Base-by-base conservation (phyloP, 1,140 invertebrate genomes). In the Heliconius hermathena region DNA sequence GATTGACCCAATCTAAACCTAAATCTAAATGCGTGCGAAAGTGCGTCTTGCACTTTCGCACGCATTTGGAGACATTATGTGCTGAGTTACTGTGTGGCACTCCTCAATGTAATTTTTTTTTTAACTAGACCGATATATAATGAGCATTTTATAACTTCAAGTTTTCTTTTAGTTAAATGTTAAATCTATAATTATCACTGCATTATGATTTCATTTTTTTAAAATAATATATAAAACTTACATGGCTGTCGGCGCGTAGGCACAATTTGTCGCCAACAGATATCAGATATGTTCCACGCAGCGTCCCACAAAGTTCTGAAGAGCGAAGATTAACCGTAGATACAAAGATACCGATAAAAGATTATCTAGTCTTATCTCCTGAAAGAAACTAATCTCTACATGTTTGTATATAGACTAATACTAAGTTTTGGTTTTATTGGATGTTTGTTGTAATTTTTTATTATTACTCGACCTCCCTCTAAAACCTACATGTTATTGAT, bases 171-270 rank as follows among this genome's bases (percentile, higher is more conserved):
- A 52, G 18, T 52, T 52, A 5, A 52, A 16, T 0, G 4, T 52
- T 20, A 3, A 6, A 52, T 52, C 18, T 6, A 52, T 5, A 20
- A 52, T 52, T 2, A 20, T 52, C 18, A 52, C 49, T 52, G 16
- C 8, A 46, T 16, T 16, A 16, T 46, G 13, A 46, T 46, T 13
- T 46, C 3, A 72, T 41, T 13, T 72, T 1, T 46, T 3, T 6
- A 49, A 49, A 46, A n/a, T 38, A 20, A 72, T 72, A 72, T 20
- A 38, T 2, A 29, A 18, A 29, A 81, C 87, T 88, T 84, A 88
- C 85, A 88, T 87, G 76, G 82, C 84, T 85, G 82, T 72, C 78
- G 70, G 71, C 81, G 77, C 54, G 70, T 72, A 81, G 77, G 77
- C 77, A 78, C 41, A 54, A 52, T 29, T 36, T 73, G 76, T 70